Conservation (phyloP, 2,888 invertebrate species). For the Marasmarcha lunaedactyla region DNA sequence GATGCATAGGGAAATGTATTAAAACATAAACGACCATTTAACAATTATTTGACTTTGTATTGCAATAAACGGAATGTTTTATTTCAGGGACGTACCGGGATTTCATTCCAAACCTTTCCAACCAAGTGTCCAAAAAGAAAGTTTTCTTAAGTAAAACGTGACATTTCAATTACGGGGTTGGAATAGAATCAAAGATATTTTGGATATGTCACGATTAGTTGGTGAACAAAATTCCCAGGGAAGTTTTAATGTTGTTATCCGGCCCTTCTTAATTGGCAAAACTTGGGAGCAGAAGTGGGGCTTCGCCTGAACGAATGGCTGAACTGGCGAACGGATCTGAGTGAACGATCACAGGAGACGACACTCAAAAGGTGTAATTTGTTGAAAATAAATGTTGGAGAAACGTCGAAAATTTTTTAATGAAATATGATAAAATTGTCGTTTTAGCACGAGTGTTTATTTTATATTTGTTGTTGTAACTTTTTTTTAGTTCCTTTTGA, state of each 20-base stretch:
- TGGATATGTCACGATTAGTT: conserved; percentile 28
- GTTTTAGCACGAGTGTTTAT: no score
- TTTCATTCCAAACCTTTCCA: no score
- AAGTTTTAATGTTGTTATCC: conserved; percentile 31
- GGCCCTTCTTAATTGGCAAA: conserved; percentile 29
- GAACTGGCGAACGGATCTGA: conserved; percentile 34
- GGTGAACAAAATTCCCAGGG: conserved; percentile 17
- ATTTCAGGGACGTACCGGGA: no score
- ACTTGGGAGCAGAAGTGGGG: conserved; percentile 21
- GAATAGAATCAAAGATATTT: conserved; percentile 14
- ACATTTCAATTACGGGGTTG: neutral
- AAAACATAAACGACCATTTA: no score
- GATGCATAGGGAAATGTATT: no score
- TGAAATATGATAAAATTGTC: no score
- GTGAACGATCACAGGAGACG: conserved; percentile 34
- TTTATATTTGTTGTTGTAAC: no score
- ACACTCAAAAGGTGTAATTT: conserved; percentile 35
- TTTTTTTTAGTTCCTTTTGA: no score
- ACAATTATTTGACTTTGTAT: no score
- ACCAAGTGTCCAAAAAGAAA: neutral
- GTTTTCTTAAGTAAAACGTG: conserved; percentile 3
- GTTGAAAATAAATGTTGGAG: conserved; percentile 25
- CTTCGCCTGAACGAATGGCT: conserved; percentile 18
- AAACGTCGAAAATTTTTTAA: neutral
- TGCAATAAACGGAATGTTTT: no score